phyloP scores from a whole-genome alignment of 2,888 invertebrate genomes.

The Eupithecia tripunctaria region DNA sequence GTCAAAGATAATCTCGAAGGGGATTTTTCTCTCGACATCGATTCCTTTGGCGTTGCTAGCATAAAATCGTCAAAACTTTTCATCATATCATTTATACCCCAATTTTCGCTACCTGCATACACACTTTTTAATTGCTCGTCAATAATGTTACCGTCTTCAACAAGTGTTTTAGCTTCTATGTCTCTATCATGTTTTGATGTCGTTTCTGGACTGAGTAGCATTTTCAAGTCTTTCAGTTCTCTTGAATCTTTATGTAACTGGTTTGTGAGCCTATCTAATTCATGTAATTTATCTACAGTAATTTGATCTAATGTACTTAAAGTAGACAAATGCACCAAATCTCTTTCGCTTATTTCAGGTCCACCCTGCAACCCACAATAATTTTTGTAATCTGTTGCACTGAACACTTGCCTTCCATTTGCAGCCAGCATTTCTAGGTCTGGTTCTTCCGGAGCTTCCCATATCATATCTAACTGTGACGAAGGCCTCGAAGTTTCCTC shows the following conservation, averaged over 20 bases:
- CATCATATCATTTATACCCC: conserved; percentile 88
- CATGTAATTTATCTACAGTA: conserved; percentile 90
- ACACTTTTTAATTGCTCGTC: conserved; percentile 89
- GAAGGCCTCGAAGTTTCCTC: conserved; percentile 86
- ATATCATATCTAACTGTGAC: conserved; percentile 93
- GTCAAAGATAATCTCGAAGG: conserved; percentile 86
- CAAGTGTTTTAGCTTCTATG: conserved; percentile 84
- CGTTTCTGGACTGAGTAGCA: conserved; percentile 87
- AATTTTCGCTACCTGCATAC: conserved; percentile 87
- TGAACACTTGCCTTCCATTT: conserved; percentile 87
- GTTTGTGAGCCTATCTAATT: conserved; percentile 90
- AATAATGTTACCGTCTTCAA: conserved; percentile 87
- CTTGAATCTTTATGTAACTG: conserved; percentile 91
- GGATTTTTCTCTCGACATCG: conserved; percentile 81
- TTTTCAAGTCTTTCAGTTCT: conserved; percentile 90
- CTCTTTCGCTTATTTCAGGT: conserved; percentile 90
- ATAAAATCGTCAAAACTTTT: conserved; percentile 86
- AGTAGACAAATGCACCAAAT: conserved; percentile 89
- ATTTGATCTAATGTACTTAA: conserved; percentile 91
- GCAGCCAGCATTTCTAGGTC: conserved; percentile 84
- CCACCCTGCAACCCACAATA: conserved; percentile 88
- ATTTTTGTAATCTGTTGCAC: conserved; percentile 91
- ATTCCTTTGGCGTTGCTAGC: conserved; percentile 80
- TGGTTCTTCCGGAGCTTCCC: conserved; percentile 92
- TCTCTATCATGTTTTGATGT: conserved; percentile 81